phyloP scores from a whole-genome alignment of 2,888 invertebrate genomes.

The Hyposoter didymator region DNA sequence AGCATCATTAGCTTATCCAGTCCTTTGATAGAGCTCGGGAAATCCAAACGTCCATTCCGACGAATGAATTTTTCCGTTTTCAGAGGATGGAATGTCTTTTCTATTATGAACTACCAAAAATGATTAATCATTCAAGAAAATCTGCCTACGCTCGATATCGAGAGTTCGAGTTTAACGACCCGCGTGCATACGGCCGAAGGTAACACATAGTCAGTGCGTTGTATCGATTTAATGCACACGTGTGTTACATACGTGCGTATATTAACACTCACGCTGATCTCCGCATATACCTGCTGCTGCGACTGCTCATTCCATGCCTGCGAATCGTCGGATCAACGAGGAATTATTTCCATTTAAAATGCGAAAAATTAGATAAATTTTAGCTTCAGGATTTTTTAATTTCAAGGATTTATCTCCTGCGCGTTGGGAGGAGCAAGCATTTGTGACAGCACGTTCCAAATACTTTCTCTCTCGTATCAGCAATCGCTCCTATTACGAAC shows the following conservation, averaged over 20 bases:
- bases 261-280: background rate
- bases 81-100: background rate
- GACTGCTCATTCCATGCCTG: background rate
- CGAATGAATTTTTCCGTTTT: background rate
- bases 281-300: background rate
- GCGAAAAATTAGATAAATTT: background rate
- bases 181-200: conserved; percentile 4
- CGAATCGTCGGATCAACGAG: background rate
- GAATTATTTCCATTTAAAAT: background rate
- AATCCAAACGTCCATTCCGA: background rate
- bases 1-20: background rate
- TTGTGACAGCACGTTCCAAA: background rate
- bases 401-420: background rate
- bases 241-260: background rate
- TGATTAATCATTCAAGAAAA: background rate
- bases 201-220: conserved; percentile 26
- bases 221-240: conserved; percentile 48
- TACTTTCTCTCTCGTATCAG: conserved; percentile 19
- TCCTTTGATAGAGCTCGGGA: background rate
- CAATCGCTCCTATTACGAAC: conserved; percentile 48
- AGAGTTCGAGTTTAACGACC: background rate
- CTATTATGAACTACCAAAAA: background rate
- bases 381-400: background rate
- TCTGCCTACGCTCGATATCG: background rate
- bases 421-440: background rate